These are phyloP conservation scores for Carterocephalus palaemon DNA, from an alignment of 2,888 invertebrate species.

Conservation along the genomic window DNA sequence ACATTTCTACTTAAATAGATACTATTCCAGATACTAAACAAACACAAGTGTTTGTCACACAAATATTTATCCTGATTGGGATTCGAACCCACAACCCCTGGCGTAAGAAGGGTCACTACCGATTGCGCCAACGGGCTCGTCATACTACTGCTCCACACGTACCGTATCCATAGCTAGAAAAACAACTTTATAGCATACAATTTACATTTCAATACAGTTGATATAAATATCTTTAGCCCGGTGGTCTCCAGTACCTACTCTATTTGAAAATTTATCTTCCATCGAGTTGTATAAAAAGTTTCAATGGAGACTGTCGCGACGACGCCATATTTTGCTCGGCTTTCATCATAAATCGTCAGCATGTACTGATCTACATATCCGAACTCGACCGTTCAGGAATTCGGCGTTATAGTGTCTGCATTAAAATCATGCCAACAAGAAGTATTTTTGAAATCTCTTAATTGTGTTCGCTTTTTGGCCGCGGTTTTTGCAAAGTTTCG, in stretches of 20 bases:
- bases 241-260: constrained; percentile 44
- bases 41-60: no score
- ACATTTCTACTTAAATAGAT: no score
- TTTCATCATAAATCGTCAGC: constrained; percentile 71
- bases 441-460: constrained; percentile 25
- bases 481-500: constrained; percentile 20
- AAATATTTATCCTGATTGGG: no score
- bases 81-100: no score
- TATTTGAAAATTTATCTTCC: constrained; percentile 69
- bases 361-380: constrained; percentile 67
- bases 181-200: constrained; percentile 47
- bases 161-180: constrained; percentile 31
- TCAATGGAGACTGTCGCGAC: constrained; percentile 62
- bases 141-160: constrained; percentile 22
- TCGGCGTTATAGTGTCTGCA: constrained; percentile 30
- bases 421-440: constrained; percentile 29
- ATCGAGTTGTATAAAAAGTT: constrained; percentile 68
- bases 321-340: constrained; percentile 65
- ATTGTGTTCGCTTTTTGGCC: constrained; percentile 13
- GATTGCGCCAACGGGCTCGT: no score
- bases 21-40: no score
- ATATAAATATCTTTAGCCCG: constrained; percentile 51
- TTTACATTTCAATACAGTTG: constrained; percentile 58
- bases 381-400: constrained; percentile 34
- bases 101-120: no score